Conservation (phyloP, 2,888 invertebrate genomes). For the Coronaproctus castanopsis region DNA sequence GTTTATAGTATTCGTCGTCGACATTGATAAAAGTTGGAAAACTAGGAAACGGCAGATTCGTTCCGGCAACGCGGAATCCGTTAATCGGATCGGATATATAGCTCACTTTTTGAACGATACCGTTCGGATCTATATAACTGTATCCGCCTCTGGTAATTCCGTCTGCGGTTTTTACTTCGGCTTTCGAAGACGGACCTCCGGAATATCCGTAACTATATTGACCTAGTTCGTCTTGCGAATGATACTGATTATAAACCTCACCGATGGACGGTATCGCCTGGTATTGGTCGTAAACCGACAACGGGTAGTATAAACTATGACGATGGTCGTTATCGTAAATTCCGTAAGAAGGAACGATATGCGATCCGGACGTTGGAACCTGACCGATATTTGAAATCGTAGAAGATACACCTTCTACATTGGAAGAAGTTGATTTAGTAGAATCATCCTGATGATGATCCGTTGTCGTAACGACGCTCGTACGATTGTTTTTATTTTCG, state of each 20-base stretch:
- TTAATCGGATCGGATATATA: slow-evolving; percentile 40
- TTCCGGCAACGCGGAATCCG: slow-evolving; percentile 43
- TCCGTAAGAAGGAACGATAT: not conserved
- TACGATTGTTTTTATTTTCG: slow-evolving; percentile 13
- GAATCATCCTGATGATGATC: slow-evolving; percentile 6
- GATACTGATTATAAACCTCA: slow-evolving; percentile 17
- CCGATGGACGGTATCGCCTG: slow-evolving; percentile 11
- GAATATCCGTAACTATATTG: slow-evolving; percentile 25
- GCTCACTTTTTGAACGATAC: slow-evolving; percentile 39
- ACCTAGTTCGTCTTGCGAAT: slow-evolving; percentile 27
- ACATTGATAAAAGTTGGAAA: slow-evolving; percentile 20
- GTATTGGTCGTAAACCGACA: slow-evolving; percentile 5
- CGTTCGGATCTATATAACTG: slow-evolving; percentile 45
- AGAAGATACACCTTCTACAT: not conserved
- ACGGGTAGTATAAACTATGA: not conserved
- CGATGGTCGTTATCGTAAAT: not conserved
- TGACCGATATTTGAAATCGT: slow-evolving; percentile 7
- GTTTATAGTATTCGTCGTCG: too few species aligned
- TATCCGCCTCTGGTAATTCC: slow-evolving; percentile 32
- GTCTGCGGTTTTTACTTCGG: slow-evolving; percentile 26
- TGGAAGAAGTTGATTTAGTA: too few species aligned
- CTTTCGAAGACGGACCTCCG: slow-evolving; percentile 23
- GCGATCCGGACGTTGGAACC: slow-evolving; percentile 10
- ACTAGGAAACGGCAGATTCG: slow-evolving; percentile 33
- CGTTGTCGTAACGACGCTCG: slow-evolving; percentile 19